A percentile compares a stretch with the other conserved stretches of the same genome.
Evolutionary conservation across 37 sponge, comb jelly and placozoan species (phyloP).

Genomic region (Eunapius fragilis): DNA sequence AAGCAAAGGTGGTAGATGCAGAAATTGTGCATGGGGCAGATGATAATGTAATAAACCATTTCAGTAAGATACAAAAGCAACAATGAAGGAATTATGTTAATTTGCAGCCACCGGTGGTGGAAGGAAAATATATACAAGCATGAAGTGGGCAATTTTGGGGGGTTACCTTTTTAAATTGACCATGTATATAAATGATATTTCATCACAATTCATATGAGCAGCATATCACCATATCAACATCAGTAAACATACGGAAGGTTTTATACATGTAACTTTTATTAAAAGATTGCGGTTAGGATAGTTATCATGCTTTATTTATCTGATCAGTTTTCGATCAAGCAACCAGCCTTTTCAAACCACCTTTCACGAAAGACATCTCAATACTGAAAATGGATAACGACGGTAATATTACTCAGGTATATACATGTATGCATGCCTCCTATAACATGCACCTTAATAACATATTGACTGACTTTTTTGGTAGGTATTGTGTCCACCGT

Average conservation of each 20-base stretch:
- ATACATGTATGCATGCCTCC: background rate
- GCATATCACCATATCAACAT: too few species aligned
- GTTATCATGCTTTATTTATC: background rate
- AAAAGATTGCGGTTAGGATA: too few species aligned
- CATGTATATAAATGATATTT: too few species aligned
- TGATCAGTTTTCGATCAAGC: background rate
- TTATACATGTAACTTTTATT: background rate
- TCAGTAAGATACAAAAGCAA: too few species aligned
- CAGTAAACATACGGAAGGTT: too few species aligned
- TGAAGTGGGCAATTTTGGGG: too few species aligned
- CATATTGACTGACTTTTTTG: background rate
- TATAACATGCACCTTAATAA: background rate
- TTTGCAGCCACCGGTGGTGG: too few species aligned
- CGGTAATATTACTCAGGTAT: background rate
- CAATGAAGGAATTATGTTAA: too few species aligned
- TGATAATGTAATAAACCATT: too few species aligned
- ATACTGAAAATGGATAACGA: conserved; percentile 12
- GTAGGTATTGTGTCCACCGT: background rate
- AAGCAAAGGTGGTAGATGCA: background rate
- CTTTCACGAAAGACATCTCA: conserved; percentile 20
- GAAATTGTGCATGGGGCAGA: background rate
- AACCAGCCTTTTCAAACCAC: background rate
- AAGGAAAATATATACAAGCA: too few species aligned
- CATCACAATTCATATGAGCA: too few species aligned
- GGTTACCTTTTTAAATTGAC: too few species aligned